Conservation (phyloP, 2,113 vertebrate genomes). For the Butorides virescens region DNA sequence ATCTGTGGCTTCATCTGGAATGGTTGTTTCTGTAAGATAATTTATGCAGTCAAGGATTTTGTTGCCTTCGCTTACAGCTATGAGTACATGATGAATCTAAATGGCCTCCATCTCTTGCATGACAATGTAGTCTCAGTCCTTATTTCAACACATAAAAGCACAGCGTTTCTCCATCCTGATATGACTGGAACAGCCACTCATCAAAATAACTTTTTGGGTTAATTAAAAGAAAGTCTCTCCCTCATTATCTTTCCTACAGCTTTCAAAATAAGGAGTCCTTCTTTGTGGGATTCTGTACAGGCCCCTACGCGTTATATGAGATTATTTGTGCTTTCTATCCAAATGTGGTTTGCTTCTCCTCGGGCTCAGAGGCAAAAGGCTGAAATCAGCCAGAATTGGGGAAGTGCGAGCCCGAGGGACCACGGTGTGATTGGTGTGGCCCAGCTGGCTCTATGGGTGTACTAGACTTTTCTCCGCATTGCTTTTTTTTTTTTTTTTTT, state of each 20-base stretch:
- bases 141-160: background rate
- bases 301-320: background rate
- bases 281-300: background rate
- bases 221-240: background rate
- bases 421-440: accelerated
- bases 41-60: background rate
- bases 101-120: background rate
- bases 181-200: background rate
- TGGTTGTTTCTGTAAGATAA: background rate
- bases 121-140: background rate
- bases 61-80: background rate
- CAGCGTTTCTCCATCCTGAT: background rate
- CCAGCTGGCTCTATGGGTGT: background rate
- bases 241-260: background rate
- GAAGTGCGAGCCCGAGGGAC: accelerated
- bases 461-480: background rate
- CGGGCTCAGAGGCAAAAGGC: background rate
- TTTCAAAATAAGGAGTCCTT: background rate
- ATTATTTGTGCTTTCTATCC: background rate
- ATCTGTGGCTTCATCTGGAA: background rate
- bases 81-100: background rate
- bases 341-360: background rate
- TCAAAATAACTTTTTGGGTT: background rate
- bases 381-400: background rate
- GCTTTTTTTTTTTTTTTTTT: background rate